Evolutionary conservation across 2,113 vertebrate genomes (phyloP).

Genomic region (Oryzias celebensis): DNA sequence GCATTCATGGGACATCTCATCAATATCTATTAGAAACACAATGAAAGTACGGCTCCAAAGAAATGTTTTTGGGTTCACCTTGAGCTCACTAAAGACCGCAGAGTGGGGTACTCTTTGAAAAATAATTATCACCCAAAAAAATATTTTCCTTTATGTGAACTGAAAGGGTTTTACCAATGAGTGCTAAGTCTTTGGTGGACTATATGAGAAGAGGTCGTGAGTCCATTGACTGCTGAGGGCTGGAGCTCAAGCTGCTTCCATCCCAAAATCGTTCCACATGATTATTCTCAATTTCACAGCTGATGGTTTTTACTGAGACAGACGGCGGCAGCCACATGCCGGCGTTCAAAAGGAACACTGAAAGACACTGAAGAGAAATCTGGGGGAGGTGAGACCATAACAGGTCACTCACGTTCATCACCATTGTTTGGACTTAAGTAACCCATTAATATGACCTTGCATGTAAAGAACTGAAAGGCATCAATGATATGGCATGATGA

Average conservation of each 20-base stretch:
- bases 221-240: slow-evolving; percentile 54
- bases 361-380: slow-evolving; percentile 49
- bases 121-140: slow-evolving; percentile 27
- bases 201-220: slow-evolving; percentile 61
- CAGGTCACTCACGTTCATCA: slow-evolving; percentile 47
- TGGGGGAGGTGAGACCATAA: slow-evolving; percentile 19
- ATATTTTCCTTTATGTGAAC: slow-evolving; percentile 31
- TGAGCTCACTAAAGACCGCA: slow-evolving; percentile 2
- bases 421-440: slow-evolving; percentile 32
- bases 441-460: slow-evolving; percentile 42
- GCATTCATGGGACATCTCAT: slow-evolving; percentile 8
- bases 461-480: background rate
- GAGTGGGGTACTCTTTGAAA: background rate
- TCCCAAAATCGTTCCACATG: slow-evolving; percentile 76
- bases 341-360: slow-evolving; percentile 57
- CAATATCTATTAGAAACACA: slow-evolving; percentile 19
- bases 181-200: slow-evolving; percentile 51
- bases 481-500: no score
- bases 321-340: slow-evolving; percentile 63
- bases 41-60: slow-evolving; percentile 4
- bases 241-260: slow-evolving; percentile 67
- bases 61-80: slow-evolving; percentile 1
- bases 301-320: slow-evolving; percentile 74
- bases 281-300: slow-evolving; percentile 81
- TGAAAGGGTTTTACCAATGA: slow-evolving; percentile 31